Base-by-base conservation (phyloP, 2,888 invertebrate genomes). In the Prosopocoilus inquinatus region DNA sequence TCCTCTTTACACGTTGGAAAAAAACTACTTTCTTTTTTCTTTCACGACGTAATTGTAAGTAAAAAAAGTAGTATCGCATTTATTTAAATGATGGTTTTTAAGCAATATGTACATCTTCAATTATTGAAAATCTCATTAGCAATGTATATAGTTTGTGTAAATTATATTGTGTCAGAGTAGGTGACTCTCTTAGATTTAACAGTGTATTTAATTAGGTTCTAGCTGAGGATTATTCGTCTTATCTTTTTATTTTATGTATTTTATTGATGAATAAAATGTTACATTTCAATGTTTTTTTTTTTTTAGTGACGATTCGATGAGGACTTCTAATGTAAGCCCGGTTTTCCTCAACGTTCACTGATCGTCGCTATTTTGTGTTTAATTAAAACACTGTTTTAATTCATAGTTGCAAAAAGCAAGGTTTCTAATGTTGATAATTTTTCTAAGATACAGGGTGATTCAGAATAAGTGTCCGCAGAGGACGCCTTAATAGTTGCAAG, bases 91-190 rank as follows among this genome's bases (percentile, higher is more conserved):
- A 43, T 20, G 33, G 12, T 47, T 47, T 35, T 47, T 35, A 50
- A 55, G 55, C 55, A 55, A 55, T 50, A 50, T 50, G 41, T 53
- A 53, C 47, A 16, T 41, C 41, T 41, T 41, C 8, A 41, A 41
- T 33, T 52, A 52, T 39, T 47, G 41, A 47, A 53, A 53, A 47
- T 53, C 53, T 53, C 47, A 46, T 53, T 53, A 47, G 51, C 48
- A 56, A 44, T 56, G 56, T 56, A 56, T 36, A 56, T 55, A 54
- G 54, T 50, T 56, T 51, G 35, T 56, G 56, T 56, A 56, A 56
- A 56, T 56, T 56, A 56, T 52, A 51, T 50, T 47, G 38, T 38
- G 47, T 38, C 34, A 47, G 36, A 53, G 41, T 38, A 15, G 41
- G 36, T 53, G 46, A 44, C 45, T 50, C 12, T 16, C 36, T 47